Evolutionary conservation across 2,888 invertebrate species (phyloP).

Genomic region (Oscheius myriophilus): DNA sequence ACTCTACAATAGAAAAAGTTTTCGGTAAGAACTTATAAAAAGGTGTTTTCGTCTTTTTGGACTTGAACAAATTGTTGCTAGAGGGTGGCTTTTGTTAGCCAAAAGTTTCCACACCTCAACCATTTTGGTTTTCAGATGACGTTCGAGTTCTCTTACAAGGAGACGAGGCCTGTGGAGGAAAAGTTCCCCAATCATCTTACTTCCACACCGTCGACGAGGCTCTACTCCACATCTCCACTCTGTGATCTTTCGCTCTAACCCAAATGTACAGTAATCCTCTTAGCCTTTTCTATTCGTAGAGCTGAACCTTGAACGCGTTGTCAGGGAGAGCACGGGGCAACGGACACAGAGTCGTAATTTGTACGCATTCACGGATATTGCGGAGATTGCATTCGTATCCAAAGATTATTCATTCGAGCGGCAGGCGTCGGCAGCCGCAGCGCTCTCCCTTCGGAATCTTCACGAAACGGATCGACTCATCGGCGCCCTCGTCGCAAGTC

Average conservation of each 20-base stretch:
- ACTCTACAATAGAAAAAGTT: too few species aligned
- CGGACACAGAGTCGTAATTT: too few species aligned
- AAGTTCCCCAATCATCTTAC: constrained; percentile 1
- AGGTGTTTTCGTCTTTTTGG: too few species aligned
- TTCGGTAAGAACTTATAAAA: too few species aligned
- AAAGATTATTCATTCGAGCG: constrained; percentile 33
- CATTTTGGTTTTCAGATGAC: constrained; percentile 23
- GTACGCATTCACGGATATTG: too few species aligned
- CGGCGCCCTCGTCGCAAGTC: constrained; percentile 43
- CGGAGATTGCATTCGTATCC: constrained; percentile 8
- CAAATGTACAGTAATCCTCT: background rate
- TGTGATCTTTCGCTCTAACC: constrained; percentile 7
- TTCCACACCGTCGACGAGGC: constrained; percentile 22
- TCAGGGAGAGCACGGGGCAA: too few species aligned
- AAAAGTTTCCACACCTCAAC: too few species aligned
- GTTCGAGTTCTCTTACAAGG: constrained; percentile 32
- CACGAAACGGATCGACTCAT: constrained; percentile 39
- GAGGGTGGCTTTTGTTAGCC: too few species aligned
- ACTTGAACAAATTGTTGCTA: too few species aligned
- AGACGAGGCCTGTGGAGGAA: constrained; percentile 31
- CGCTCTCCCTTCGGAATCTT: constrained; percentile 39
- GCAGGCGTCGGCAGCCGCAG: constrained; percentile 43
- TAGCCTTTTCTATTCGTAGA: background rate
- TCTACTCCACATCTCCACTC: constrained; percentile 22
- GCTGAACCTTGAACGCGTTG: background rate